Evolutionary conservation across 2,113 vertebrate species (phyloP).

Genomic region (Isichthys henryi): DNA sequence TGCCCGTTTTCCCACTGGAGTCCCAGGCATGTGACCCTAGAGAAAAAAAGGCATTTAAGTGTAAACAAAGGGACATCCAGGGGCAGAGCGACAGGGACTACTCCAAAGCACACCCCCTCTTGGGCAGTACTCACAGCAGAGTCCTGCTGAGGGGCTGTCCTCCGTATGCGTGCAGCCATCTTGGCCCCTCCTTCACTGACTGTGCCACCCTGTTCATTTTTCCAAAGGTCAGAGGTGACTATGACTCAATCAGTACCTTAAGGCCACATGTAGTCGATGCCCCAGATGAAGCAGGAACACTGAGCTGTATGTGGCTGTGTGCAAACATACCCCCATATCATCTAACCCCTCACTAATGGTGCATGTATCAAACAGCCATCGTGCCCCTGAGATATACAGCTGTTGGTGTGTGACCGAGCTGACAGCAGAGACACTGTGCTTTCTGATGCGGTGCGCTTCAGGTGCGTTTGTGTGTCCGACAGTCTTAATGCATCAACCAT

Average conservation of each 20-base stretch:
- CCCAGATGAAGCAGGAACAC: not conserved
- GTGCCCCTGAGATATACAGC: not conserved
- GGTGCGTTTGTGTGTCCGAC: not conserved
- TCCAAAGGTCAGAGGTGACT: slow-evolving; percentile 14
- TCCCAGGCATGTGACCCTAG: slow-evolving; percentile 55
- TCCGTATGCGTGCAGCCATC: slow-evolving; percentile 44
- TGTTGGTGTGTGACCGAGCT: not conserved
- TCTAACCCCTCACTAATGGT: not conserved
- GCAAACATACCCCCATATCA: not conserved
- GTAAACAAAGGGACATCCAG: not conserved
- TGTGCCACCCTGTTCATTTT: slow-evolving; percentile 7
- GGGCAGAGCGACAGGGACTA: not conserved
- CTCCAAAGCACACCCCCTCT: not conserved
- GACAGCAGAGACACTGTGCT: not conserved
- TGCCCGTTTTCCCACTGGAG: slow-evolving; percentile 38
- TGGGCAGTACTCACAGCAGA: slow-evolving; percentile 42
- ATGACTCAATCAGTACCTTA: not conserved
- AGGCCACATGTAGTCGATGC: not conserved
- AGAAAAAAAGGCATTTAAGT: not conserved
- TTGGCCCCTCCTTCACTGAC: slow-evolving; percentile 31
- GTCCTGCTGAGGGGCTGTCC: slow-evolving; percentile 35
- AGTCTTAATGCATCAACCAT: not conserved
- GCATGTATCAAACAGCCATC: not conserved
- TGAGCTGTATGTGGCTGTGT: not conserved
- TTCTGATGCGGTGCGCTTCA: not conserved